Evolutionary conservation across 2,888 invertebrate genomes (phyloP).

Genomic region (Drosophila paramelanica): DNA sequence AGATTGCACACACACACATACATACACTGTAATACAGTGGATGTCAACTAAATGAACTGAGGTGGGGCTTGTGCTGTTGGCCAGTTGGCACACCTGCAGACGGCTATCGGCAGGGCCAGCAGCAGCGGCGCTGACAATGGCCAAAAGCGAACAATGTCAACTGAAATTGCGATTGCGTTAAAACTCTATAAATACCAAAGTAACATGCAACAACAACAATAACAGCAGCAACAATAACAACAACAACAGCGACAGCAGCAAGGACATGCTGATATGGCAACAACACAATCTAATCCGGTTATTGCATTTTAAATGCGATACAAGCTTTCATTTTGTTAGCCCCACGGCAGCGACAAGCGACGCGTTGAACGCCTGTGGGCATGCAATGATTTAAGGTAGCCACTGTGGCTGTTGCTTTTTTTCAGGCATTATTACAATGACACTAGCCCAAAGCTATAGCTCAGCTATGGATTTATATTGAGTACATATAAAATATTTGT

Average conservation of each 20-base stretch:
- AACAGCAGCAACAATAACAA: constrained; percentile 20
- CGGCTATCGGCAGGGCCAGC: constrained; percentile 52
- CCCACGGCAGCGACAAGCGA: constrained; percentile 21
- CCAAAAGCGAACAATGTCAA: constrained; percentile 77
- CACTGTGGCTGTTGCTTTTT: not conserved
- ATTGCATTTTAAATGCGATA: constrained; percentile 81
- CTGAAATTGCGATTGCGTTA: constrained; percentile 81
- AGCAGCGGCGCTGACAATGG: constrained; percentile 46
- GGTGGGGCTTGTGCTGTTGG: not conserved
- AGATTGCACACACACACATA: constrained; percentile 37
- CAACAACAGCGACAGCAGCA: constrained; percentile 17
- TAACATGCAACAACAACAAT: constrained; percentile 62
- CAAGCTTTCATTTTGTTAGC: constrained; percentile 59
- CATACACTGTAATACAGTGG: constrained; percentile 10
- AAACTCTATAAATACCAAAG: constrained; percentile 83
- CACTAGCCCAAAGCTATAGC: constrained; percentile 2
- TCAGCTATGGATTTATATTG: not conserved
- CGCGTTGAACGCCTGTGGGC: constrained; percentile 35
- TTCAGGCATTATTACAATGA: constrained; percentile 21
- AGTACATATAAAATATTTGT: not conserved
- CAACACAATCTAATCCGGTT: constrained; percentile 81
- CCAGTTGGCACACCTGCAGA: constrained; percentile 52
- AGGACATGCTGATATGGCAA: constrained; percentile 56
- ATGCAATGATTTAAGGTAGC: constrained; percentile 44
- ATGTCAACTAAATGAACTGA: not conserved